Base-by-base conservation (phyloP, 2,888 invertebrate species). In the Drosophila falleni region DNA sequence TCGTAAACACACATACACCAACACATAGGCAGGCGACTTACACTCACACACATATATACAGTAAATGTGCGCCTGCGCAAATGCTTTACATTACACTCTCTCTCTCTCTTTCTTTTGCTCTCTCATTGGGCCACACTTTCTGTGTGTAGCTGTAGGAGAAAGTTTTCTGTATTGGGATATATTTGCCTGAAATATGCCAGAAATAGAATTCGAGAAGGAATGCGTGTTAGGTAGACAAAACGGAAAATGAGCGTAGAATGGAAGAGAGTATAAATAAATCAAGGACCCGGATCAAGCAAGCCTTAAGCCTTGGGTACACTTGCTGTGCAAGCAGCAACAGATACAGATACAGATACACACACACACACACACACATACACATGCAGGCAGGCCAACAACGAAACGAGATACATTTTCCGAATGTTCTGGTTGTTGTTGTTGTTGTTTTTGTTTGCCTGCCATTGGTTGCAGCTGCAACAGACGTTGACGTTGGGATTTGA, bases 231-330 rank as follows among this genome's bases (percentile, higher is more conserved):
- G 84, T 83, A 86, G 84, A 69, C 46, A 80, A 67, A 67, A 50
- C 23, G 51, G 50, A 65, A 73, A 71, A 77, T 64, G 67, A 65
- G 75, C 71, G 80, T 68, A 70, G 68, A 41, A 49, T 49, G 49
- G 16, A 29, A 49, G 49, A 72, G 64, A 70, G 64, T 87, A 79
- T 74, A 88, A 88, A 88, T 84, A 85, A 85, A 89, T 89, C 85
- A 87, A 89, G 87, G 89, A 85, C 81, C 74, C 85, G 54, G 67
- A 71, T 71, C 79, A 84, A 71, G 74, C 66, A 68, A 71, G 72
- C 77, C 67, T 69, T 73, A 80, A 77, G 78, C 59, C 72, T 69
- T 65, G 75, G 60, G 64, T 83, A 76, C 87, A 88, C 89, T 84
- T 84, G 83, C 87, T 86, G 67, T 71, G 73, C 67, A 67, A 65